Evolutionary conservation across 2,797 vertebrate genomes (phyloP), one percentile per base, ranked within the genome.

Genomic region (Orientallactaga sibirica): DNA sequence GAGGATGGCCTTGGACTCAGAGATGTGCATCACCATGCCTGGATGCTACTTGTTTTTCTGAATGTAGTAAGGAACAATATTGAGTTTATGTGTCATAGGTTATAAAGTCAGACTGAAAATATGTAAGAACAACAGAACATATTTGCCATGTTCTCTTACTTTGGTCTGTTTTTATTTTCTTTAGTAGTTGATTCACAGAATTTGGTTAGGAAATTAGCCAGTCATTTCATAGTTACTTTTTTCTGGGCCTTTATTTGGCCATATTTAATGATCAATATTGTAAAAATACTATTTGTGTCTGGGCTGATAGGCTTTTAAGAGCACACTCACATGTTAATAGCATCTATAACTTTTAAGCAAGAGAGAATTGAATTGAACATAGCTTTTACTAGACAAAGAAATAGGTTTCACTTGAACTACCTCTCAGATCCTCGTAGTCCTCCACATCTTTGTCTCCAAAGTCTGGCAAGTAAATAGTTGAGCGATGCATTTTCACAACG

Each of bases 131-230:
- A 29, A 68, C 10, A 68, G 10, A 29, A 68, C 33, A 37, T 67
- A 29, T 33, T 33, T 71, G 68, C 68, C 15, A 37, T 22, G 19
- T 87, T 92, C 33, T 79, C 86, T 92, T 55, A 75, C 20, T 93
- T 43, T 67, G 20, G 81, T 88, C 76, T 85, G 27, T 20, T 24
- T 90, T 81, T n/a, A 61, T 83, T 25, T 48, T 75, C 25, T 8
- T 66, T 71, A 58, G 64, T 68, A 33, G 43, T 74, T 7, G 27
- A 87, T n/a, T 77, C 41, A 48, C 33, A 82, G 25, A 87, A 84
- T 16, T 43, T 88, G n/a, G 33, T 70, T 88, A 85, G 87, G 80
- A 94, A 83, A 86, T 64, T 64, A 84, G 25, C 37, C 29, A 84
- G 16, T 70, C 75, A 91, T 76, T 91, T 91, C 15, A 80, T 80